A percentile compares a stretch with the other conserved stretches of the same genome.
phyloP scores from a whole-genome alignment of 2,888 invertebrate species.

The Oxytorus armatus region DNA sequence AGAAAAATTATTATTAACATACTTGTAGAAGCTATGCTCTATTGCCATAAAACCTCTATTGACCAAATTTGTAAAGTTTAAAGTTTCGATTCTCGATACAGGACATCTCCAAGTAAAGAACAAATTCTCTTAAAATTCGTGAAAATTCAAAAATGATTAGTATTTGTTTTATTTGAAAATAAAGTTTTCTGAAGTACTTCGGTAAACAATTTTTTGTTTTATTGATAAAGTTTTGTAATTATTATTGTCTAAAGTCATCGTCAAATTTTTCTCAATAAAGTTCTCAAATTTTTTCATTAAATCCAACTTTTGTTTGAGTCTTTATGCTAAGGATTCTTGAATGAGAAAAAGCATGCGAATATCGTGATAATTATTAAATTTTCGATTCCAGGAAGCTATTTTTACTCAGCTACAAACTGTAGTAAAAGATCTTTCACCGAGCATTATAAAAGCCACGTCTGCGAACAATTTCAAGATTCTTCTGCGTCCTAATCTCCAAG shows the following conservation, averaged over 20 bases:
- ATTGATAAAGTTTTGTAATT: too few relatives aligned
- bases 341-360: background rate
- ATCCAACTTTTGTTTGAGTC: background rate
- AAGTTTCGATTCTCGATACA: too few relatives aligned
- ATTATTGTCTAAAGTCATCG: too few relatives aligned
- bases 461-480: constrained; percentile 33
- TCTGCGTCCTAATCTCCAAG: constrained; percentile 32
- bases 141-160: too few relatives aligned
- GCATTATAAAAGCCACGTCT: constrained; percentile 1
- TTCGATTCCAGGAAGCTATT: constrained; percentile 39
- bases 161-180: constrained; percentile 3
- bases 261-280: background rate
- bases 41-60: too few relatives aligned
- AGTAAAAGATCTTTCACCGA: constrained; percentile 19
- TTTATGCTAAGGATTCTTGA: background rate
- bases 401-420: constrained; percentile 22
- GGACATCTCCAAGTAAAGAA: too few relatives aligned
- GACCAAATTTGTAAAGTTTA: too few relatives aligned
- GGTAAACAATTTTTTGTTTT: background rate
- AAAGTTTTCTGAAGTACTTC: too few relatives aligned
- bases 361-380: background rate
- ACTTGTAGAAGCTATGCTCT: too few relatives aligned
- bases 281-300: background rate
- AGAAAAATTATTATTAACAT: too few relatives aligned
- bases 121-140: too few relatives aligned